Base-by-base conservation (phyloP, 30 jellyfish, hydroid and myxozoan genomes). In the Hydra vulgaris region DNA sequence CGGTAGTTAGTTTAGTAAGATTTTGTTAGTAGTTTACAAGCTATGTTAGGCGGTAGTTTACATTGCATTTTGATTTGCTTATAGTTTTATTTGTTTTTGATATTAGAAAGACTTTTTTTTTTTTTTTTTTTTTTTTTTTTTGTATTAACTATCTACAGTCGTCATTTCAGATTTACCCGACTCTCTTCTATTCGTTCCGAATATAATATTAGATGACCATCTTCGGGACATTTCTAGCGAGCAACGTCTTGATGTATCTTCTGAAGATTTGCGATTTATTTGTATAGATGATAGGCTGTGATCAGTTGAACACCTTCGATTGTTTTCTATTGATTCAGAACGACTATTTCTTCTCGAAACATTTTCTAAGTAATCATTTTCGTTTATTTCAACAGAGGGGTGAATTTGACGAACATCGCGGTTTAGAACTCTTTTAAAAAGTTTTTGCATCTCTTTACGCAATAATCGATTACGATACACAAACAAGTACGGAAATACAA, bases 331-430 rank as follows among this genome's bases (percentile, higher is more conserved):
- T 7, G 81, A 40, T 54, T 78, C 85, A 21, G 78, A 40, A 20
- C 77, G 76, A 78, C 85, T 78, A 55, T 78, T 78, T 66, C 85
- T 55, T 8, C 85, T 61, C 21, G 85, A 78, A 23, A 27, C 54
- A 69, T 78, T 78, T n/a, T 78, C 85, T 52, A 69, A 23, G 18
- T 53, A 78, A 66, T 78, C 85, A 18, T 61, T 78, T 18, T 27
- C 76, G 54, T 78, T 77, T 18, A 78, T 78, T n/a, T 54, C 55
- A 18, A 27, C 27, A 17, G 85, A 54, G 22, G 85, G 85, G 17
- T 78, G 79, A 69, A 78, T 78, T 17, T 27, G 54, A 15, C 85
- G 76, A n/a, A 78, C 79, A 24, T 78, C 76, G 23, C 85, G 56
- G 15, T 17, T 74, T 17, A 17, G 22, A 19, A 78, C 25, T 27